These are phyloP conservation scores for Dascyllus trimaculatus DNA, from an alignment of 2,113 vertebrate species.

Conservation along the genomic window DNA sequence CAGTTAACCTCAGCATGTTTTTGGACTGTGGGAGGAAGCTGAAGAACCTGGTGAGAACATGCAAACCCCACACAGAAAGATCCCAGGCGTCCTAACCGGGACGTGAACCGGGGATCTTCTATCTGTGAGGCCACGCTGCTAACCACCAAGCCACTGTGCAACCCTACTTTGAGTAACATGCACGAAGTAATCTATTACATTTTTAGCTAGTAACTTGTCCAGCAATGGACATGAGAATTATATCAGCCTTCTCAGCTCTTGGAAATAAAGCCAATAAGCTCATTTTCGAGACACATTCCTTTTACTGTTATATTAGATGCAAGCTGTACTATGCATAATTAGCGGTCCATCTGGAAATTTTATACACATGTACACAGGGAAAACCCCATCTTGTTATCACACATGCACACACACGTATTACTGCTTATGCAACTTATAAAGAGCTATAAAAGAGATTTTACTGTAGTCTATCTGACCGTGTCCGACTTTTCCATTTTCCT, in stretches of 20 bases:
- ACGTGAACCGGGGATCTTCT: no score
- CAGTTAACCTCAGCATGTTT: no score
- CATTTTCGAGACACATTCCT: background rate
- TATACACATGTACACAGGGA: background rate
- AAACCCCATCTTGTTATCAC: background rate
- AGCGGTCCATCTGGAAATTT: background rate
- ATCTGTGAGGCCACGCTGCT: no score
- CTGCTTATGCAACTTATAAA: constrained; percentile 20
- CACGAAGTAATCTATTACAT: background rate
- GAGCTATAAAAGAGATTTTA: constrained; percentile 20
- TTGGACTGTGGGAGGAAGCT: no score
- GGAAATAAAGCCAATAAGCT: background rate
- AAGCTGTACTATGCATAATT: background rate
- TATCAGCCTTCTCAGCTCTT: background rate
- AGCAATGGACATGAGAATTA: background rate
- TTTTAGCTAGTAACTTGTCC: background rate
- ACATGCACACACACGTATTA: background rate
- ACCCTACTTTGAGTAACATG: no score
- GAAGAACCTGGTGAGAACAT: no score
- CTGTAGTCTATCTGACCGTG: constrained; percentile 17
- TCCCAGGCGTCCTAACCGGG: no score
- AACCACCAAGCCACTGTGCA: no score
- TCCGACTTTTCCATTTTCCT: constrained; percentile 46
- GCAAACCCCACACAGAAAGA: no score
- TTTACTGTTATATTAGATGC: background rate